Conservation (phyloP, 2,113 vertebrate genomes). For the Scomber colias region DNA sequence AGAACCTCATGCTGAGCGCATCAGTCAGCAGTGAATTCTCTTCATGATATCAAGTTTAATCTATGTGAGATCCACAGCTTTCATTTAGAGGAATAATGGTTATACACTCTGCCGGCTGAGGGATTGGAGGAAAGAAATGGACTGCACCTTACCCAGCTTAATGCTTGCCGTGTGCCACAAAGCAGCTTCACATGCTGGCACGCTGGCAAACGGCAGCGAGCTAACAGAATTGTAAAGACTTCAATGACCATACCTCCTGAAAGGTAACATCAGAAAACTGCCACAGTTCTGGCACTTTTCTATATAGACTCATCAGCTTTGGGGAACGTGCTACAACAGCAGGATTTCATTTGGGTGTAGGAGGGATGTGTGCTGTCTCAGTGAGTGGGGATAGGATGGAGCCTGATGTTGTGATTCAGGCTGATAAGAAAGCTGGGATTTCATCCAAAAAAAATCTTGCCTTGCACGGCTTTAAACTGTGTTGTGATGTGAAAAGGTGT, state of each 20-base stretch:
- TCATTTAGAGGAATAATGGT: too few species aligned
- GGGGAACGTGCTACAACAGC: slow-evolving; percentile 6
- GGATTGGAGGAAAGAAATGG: too few species aligned
- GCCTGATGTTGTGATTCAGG: slow-evolving; percentile 45
- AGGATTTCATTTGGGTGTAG: slow-evolving; percentile 31
- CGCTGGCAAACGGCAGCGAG: background rate
- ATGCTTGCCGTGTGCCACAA: background rate
- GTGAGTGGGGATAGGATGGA: slow-evolving; percentile 14
- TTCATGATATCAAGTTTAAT: too few species aligned
- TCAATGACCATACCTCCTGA: slow-evolving; percentile 19
- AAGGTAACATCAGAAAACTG: background rate
- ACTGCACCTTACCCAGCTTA: background rate
- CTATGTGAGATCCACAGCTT: too few species aligned
- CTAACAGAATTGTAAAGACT: slow-evolving; percentile 10
- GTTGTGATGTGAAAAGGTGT: slow-evolving; percentile 28
- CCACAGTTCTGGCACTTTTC: background rate
- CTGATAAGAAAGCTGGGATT: slow-evolving; percentile 32
- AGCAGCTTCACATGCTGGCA: background rate
- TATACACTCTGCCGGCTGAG: too few species aligned
- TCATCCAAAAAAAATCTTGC: slow-evolving; percentile 22
- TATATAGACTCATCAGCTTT: slow-evolving; percentile 6
- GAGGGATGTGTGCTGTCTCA: slow-evolving; percentile 3
- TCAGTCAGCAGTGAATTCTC: too few species aligned
- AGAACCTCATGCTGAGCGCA: too few species aligned
- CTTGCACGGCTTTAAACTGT: slow-evolving; percentile 10